These are phyloP conservation scores for Drosophila mettleri DNA, from an alignment of 2,888 invertebrate genomes.

Conservation along the genomic window DNA sequence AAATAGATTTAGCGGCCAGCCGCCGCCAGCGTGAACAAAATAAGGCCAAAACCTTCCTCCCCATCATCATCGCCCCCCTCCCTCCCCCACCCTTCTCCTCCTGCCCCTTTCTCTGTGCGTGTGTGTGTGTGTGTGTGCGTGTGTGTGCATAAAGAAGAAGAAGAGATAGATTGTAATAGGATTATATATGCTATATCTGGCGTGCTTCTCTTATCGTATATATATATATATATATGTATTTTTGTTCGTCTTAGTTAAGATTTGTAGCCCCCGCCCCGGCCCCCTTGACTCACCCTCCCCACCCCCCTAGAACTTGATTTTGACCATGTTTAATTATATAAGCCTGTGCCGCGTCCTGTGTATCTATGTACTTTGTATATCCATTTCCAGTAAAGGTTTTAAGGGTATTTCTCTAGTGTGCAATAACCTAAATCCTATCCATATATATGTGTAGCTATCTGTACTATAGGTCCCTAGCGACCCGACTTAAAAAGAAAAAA, in stretches of 20 bases:
- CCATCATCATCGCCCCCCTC: neutral
- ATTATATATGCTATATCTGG: slow-evolving; percentile 9
- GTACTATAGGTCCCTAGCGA: slow-evolving; percentile 10
- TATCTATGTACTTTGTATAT: slow-evolving; percentile 27
- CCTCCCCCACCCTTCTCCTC: too few relatives aligned
- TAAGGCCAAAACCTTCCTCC: slow-evolving; percentile 38
- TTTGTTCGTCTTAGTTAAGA: slow-evolving; percentile 4
- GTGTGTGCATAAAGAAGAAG: slow-evolving; percentile 8
- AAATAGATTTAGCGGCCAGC: slow-evolving; percentile 35
- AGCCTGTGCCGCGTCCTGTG: slow-evolving; percentile 11
- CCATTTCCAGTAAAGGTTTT: slow-evolving; percentile 69
- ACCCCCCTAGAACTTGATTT: slow-evolving; percentile 17
- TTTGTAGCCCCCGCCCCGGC: slow-evolving; percentile 12
- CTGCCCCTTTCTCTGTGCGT: too few relatives aligned
- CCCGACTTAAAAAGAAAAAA: slow-evolving; percentile 8
- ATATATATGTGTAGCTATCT: slow-evolving; percentile 9
- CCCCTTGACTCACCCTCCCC: neutral
- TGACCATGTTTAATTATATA: slow-evolving; percentile 33
- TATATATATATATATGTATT: neutral
- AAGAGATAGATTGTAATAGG: slow-evolving; percentile 3
- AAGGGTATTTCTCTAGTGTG: slow-evolving; percentile 63
- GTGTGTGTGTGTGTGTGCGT: neutral
- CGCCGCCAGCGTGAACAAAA: slow-evolving; percentile 14
- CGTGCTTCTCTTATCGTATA: slow-evolving; percentile 6
- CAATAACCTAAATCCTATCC: slow-evolving; percentile 19